Evolutionary conservation across 2,113 vertebrate genomes (phyloP).

Genomic region (Stomatorhinus ivindoensis): DNA sequence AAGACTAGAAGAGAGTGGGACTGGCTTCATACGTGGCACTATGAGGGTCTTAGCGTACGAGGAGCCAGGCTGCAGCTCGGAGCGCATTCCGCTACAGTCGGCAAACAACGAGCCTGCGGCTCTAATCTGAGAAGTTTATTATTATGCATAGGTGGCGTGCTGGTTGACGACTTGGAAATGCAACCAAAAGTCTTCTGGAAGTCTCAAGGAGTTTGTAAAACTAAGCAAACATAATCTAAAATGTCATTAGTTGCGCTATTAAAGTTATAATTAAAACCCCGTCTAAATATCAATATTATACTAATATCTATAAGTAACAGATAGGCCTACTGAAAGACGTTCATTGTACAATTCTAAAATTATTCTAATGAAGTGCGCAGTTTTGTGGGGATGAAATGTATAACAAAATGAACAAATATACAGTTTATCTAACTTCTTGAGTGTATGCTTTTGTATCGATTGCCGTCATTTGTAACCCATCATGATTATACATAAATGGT

Average conservation of each 20-base stretch:
- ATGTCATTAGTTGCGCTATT: background rate
- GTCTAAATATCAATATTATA: background rate
- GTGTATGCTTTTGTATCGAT: background rate
- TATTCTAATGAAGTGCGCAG: background rate
- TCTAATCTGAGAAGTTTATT: background rate
- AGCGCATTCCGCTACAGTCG: background rate
- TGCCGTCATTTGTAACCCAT: background rate
- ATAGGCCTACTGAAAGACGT: background rate
- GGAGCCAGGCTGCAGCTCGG: background rate
- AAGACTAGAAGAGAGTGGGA: background rate
- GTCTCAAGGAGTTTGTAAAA: background rate
- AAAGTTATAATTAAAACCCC: background rate
- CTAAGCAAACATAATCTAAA: background rate
- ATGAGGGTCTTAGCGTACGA: background rate
- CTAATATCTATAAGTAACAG: background rate
- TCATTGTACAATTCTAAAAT: background rate
- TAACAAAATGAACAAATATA: background rate
- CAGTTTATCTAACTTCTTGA: background rate
- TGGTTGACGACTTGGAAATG: background rate
- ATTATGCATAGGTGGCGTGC: background rate
- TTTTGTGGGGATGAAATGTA: background rate
- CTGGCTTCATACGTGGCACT: conserved; percentile 11
- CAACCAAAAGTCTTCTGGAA: background rate
- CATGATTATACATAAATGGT: background rate
- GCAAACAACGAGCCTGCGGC: background rate